Base-by-base conservation (phyloP, 2,113 vertebrate genomes). In the Acanthochromis polyacanthus region DNA sequence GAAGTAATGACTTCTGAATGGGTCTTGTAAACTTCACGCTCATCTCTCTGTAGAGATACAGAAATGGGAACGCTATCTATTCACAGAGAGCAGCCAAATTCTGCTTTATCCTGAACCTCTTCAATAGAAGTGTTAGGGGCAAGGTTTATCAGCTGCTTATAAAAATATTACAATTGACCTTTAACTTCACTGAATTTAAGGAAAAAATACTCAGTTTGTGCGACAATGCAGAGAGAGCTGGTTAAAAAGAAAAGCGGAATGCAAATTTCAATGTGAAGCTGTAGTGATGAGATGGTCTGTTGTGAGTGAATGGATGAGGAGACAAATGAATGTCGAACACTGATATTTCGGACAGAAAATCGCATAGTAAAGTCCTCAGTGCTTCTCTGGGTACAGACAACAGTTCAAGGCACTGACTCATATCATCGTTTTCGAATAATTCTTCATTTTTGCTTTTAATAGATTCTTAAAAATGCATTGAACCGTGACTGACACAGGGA, bases 281-380 rank as follows among this genome's bases (percentile, higher is more conserved):
- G 77, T 48, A 58, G 6, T 68, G 57, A 71, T 86, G 80, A 79
- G 40, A 12, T 3, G 40, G 12, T 50, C 3, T 60, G 69, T 84
- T 43, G 62, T 86, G 78, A 84, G 73, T 11, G 23, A 73, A 64
- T 45, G 67, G 30, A 32, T 78, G 38, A 73, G 65, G 75, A 45
- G 64, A 70, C 51, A n/a, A 71, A 86, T 81, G 28, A 78, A 75
- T 60, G 45, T 69, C 36, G 38, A 30, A 82, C 38, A 12, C 8
- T 48, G 22, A 72, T 17, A 56, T 53, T 53, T 40, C 23, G 64
- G 30, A 60, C 40, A 78, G 20, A 36, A 55, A 23, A 55, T 43
- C 56, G 48, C 6, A 23, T 40, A 28, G 10, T 61, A 12, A 3
- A 32, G 23, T 28, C 0, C 16, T 70, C 48, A 77, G 51, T 28